These are phyloP conservation scores for Emydoidea blandingii DNA, from an alignment of 2,797 vertebrate species.

Conservation along the genomic window DNA sequence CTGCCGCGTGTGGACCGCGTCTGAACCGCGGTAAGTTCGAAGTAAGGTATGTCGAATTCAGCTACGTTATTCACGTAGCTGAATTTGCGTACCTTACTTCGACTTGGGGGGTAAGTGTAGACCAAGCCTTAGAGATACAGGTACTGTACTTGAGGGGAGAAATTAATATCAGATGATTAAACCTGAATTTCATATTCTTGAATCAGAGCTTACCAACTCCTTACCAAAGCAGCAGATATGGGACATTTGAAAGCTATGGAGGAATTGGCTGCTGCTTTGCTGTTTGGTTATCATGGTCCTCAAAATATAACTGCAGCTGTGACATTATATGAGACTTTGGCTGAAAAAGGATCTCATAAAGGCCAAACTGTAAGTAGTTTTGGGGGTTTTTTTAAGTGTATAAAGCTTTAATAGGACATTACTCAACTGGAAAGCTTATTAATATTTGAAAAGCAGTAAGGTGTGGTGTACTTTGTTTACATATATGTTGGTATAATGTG, in stretches of 20 bases:
- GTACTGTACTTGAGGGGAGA: neutral
- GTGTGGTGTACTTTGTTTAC: neutral
- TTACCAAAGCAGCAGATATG: constrained; percentile 69
- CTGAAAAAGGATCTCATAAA: constrained; percentile 74
- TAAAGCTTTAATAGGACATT: constrained; percentile 18
- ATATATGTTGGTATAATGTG: neutral
- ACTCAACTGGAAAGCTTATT: neutral
- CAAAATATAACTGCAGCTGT: constrained; percentile 76
- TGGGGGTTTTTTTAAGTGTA: constrained; percentile 13
- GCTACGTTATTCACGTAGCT: no score
- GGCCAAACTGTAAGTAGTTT: constrained; percentile 75
- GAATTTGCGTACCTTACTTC: no score
- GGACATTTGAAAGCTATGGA: constrained; percentile 75
- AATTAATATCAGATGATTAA: constrained; percentile 27
- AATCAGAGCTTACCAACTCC: constrained; percentile 69
- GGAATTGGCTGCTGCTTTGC: constrained; percentile 74
- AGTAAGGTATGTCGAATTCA: no score
- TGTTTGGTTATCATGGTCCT: constrained; percentile 73
- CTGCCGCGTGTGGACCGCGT: no score
- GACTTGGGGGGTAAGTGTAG: no score
- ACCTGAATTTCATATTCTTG: constrained; percentile 46
- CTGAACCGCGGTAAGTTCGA: no score
- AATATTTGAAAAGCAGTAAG: constrained; percentile 2
- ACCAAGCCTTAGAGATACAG: neutral
- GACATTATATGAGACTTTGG: constrained; percentile 73